A percentile compares a stretch with the other conserved stretches of the same genome.
Conservation (phyloP, 2,888 invertebrate genomes). For the Rhagophthalmus giganteus region DNA sequence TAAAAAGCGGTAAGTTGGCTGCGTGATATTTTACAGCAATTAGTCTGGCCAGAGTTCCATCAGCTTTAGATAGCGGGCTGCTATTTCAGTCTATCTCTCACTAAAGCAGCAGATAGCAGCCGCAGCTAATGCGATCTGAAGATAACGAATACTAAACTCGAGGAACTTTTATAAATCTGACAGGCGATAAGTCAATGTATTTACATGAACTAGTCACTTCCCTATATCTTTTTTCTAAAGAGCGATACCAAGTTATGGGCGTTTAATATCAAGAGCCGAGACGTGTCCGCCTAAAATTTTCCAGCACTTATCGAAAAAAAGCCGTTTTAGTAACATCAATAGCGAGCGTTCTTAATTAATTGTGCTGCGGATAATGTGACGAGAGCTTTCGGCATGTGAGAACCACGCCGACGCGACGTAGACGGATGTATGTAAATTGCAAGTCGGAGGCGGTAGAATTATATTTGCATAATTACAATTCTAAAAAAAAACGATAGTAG, state of each 20-base stretch:
- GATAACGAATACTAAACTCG: constrained; percentile 48
- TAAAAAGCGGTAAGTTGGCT: constrained; percentile 27
- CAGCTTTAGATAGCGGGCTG: constrained; percentile 37
- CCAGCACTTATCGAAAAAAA: background rate
- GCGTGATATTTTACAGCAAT: constrained; percentile 41
- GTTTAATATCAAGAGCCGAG: constrained; percentile 20
- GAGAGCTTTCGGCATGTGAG: too few species aligned
- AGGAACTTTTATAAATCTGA: constrained; percentile 49
- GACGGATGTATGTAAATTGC: too few species aligned
- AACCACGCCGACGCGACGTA: too few species aligned
- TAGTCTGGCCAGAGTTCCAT: constrained; percentile 40
- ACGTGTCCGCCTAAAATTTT: background rate
- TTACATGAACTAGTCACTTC: constrained; percentile 44
- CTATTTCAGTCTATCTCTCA: constrained; percentile 36
- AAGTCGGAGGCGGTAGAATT: too few species aligned
- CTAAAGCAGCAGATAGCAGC: constrained; percentile 41
- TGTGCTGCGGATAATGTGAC: too few species aligned
- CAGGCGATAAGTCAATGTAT: constrained; percentile 49
- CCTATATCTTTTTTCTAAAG: constrained; percentile 34
- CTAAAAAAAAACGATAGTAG: too few species aligned
- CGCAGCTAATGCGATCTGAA: constrained; percentile 49
- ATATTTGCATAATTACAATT: too few species aligned
- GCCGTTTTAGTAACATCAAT: too few species aligned
- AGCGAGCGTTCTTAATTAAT: too few species aligned
- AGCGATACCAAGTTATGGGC: constrained; percentile 17